Percentiles rank a stretch among this genome's conserved stretches.
Evolutionary conservation across 1,140 invertebrate species (phyloP).

Genomic region (Drosophila yakuba): DNA sequence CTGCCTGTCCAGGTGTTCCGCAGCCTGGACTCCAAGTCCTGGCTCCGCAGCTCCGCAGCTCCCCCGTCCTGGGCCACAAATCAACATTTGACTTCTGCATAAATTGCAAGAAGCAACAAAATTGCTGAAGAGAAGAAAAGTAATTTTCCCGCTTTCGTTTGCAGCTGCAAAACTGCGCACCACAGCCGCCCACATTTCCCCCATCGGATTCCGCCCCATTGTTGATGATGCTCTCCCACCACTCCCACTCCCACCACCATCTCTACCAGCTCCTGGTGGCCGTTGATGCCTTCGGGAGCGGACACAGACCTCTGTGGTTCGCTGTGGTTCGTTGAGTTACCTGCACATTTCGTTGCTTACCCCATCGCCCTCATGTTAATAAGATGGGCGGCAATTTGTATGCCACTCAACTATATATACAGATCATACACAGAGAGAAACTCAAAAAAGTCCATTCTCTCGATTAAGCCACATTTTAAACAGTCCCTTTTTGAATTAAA

Average conservation of each 20-base stretch:
- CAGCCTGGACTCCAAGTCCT: background rate
- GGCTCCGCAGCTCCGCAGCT: background rate
- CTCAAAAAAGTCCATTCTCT: too few relatives aligned
- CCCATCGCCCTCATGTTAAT: constrained; percentile 60
- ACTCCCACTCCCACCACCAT: background rate
- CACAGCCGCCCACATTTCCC: background rate
- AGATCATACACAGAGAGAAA: background rate
- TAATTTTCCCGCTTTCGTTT: constrained; percentile 79
- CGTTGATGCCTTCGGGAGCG: constrained; percentile 34
- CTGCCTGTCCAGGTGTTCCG: constrained; percentile 3
- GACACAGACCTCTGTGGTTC: constrained; percentile 33
- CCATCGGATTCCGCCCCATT: constrained; percentile 22
- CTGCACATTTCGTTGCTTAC: constrained; percentile 62
- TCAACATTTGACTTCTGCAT: constrained; percentile 83
- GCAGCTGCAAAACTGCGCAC: constrained; percentile 54
- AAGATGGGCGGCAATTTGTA: constrained; percentile 48
- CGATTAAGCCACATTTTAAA: too few relatives aligned
- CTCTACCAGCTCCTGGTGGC: constrained; percentile 21
- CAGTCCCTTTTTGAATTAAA: too few relatives aligned
- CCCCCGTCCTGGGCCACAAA: constrained; percentile 57
- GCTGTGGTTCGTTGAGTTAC: constrained; percentile 36
- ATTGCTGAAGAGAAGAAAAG: constrained; percentile 72
- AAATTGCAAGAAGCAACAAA: constrained; percentile 81
- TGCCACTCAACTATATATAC: constrained; percentile 27
- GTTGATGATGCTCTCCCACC: constrained; percentile 50